phyloP scores from a whole-genome alignment of 2,888 invertebrate genomes.

The Amphipoea oculea region DNA sequence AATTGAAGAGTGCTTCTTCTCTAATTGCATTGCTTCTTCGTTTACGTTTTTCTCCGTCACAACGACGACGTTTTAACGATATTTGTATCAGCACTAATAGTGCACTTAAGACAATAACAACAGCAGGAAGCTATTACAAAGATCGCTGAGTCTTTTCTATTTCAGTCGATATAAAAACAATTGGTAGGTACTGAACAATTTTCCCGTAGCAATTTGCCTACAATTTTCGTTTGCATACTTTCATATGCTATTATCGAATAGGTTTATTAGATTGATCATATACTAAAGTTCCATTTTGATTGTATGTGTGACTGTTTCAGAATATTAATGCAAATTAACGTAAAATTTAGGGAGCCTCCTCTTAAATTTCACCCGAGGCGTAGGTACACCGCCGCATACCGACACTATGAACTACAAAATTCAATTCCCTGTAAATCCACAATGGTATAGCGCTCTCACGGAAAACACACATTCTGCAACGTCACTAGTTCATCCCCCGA shows the following conservation, averaged over 20 bases:
- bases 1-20: not conserved
- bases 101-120: not conserved
- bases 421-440: slow-evolving; percentile 69
- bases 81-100: not conserved
- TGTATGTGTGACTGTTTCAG: too few species aligned
- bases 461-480: slow-evolving; percentile 75
- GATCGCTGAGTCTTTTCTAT: not conserved
- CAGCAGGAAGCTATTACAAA: not conserved
- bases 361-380: not conserved
- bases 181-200: not conserved
- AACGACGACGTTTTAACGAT: not conserved
- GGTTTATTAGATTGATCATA: too few species aligned
- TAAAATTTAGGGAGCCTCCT: too few species aligned
- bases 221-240: not conserved
- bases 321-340: too few species aligned
- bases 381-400: slow-evolving; percentile 10
- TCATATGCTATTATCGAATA: not conserved
- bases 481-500: slow-evolving; percentile 68
- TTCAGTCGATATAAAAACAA: not conserved
- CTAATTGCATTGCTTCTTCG: not conserved
- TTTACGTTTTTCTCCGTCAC: not conserved
- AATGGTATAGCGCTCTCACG: slow-evolving; percentile 65
- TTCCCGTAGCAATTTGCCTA: not conserved
- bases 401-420: slow-evolving; percentile 61
- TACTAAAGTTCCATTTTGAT: too few species aligned